Evolutionary conservation across 2,888 invertebrate genomes (phyloP).

Genomic region (Lasioglossum calceatum): DNA sequence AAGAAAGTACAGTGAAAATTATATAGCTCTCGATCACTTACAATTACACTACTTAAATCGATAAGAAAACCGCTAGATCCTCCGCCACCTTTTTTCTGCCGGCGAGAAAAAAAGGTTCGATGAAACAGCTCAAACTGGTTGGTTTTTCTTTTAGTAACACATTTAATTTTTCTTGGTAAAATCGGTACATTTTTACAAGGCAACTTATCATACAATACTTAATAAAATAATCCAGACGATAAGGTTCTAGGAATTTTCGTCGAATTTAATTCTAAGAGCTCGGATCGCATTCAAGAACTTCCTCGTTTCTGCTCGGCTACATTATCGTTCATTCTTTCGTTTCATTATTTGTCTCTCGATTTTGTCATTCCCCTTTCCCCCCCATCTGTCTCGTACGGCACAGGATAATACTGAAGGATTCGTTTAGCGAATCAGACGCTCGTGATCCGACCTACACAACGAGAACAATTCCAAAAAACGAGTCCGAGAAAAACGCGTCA

Average conservation of each 20-base stretch:
- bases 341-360: background rate
- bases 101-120: conserved; percentile 58
- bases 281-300: conserved; percentile 59
- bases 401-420: conserved; percentile 64
- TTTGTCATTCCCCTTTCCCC: background rate
- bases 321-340: background rate
- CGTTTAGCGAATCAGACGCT: conserved; percentile 31
- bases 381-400: conserved; percentile 45
- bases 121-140: conserved; percentile 67
- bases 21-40: conserved; percentile 69
- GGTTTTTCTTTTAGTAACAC: conserved; percentile 76
- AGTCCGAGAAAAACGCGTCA: conserved; percentile 22
- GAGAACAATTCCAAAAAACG: conserved; percentile 22
- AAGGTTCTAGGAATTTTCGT: conserved; percentile 63
- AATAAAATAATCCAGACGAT: conserved; percentile 74
- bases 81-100: conserved; percentile 51
- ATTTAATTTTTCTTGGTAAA: conserved; percentile 81
- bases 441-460: conserved; percentile 33
- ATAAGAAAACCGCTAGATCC: conserved; percentile 47
- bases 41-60: conserved; percentile 65
- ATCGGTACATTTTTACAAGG: conserved; percentile 81
- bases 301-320: conserved; percentile 43
- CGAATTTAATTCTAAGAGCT: conserved; percentile 49
- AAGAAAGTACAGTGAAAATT: conserved; percentile 74
- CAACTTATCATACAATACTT: conserved; percentile 79